Conservation (phyloP, 2,797 vertebrate genomes). For the Halcyon smyrnensis region DNA sequence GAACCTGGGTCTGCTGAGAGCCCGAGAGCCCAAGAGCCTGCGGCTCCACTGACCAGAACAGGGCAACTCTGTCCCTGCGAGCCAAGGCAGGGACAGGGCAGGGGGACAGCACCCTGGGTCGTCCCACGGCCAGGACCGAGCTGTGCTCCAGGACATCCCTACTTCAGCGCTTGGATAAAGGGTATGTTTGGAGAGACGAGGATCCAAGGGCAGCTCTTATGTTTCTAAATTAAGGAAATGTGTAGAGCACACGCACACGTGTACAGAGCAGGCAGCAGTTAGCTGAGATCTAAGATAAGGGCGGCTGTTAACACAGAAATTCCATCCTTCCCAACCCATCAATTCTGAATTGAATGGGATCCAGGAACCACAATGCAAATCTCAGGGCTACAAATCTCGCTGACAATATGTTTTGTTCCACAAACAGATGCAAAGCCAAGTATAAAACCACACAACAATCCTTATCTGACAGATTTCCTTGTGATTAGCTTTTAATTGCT, state of each 20-base stretch:
- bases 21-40: background rate
- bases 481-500: slow-evolving; percentile 57
- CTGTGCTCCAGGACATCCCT: background rate
- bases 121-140: background rate
- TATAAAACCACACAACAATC: background rate
- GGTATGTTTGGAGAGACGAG: background rate
- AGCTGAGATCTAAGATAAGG: slow-evolving; percentile 22
- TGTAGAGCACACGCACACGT: background rate
- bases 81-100: background rate
- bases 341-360: slow-evolving; percentile 28
- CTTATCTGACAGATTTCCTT: slow-evolving; percentile 29
- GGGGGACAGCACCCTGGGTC: background rate
- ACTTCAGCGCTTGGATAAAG: background rate
- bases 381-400: slow-evolving; percentile 24
- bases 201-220: background rate
- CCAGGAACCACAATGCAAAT: slow-evolving; percentile 44
- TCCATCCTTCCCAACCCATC: slow-evolving; percentile 5
- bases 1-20: accelerated
- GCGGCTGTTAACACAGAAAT: slow-evolving; percentile 5
- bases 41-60: accelerated
- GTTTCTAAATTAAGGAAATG: background rate
- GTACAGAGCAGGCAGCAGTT: background rate
- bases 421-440: slow-evolving; percentile 37
- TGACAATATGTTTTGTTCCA: slow-evolving; percentile 58
- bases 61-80: background rate